These are phyloP conservation scores for Lasioglossum morio DNA, from an alignment of 2,888 invertebrate species.

Conservation along the genomic window DNA sequence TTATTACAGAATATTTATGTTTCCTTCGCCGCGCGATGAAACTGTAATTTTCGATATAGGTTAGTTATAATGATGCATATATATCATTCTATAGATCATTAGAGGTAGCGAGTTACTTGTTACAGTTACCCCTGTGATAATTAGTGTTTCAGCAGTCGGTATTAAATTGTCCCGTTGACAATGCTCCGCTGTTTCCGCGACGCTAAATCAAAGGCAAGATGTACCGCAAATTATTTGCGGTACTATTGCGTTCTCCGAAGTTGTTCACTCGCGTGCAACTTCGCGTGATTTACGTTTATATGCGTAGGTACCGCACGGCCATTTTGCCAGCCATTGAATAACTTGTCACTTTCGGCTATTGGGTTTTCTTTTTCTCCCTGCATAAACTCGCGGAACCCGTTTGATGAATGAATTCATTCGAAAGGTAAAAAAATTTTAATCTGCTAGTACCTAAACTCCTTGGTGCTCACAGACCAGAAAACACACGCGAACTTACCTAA, in stretches of 20 bases:
- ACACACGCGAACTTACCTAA: neutral
- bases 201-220: conserved; percentile 64
- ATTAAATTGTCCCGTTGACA: conserved; percentile 57
- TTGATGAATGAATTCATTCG: conserved; percentile 2
- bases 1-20: neutral
- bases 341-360: conserved; percentile 23
- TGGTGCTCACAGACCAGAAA: neutral
- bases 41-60: conserved; percentile 7
- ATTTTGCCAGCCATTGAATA: conserved; percentile 23
- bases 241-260: conserved; percentile 54
- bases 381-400: neutral
- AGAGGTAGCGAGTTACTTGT: conserved; percentile 52
- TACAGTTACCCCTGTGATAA: conserved; percentile 54
- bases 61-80: neutral
- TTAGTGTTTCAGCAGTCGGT: conserved; percentile 57
- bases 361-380: neutral
- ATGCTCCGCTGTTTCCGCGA: conserved; percentile 47
- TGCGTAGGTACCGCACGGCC: conserved; percentile 5
- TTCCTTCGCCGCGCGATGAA: neutral
- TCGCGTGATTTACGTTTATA: conserved; percentile 58
- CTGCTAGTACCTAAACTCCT: neutral
- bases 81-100: conserved; percentile 50
- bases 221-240: conserved; percentile 62
- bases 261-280: conserved; percentile 50
- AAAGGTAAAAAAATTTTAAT: neutral